phyloP scores from a whole-genome alignment of 2,888 invertebrate genomes.

The Leptinotarsa peninsularis region DNA sequence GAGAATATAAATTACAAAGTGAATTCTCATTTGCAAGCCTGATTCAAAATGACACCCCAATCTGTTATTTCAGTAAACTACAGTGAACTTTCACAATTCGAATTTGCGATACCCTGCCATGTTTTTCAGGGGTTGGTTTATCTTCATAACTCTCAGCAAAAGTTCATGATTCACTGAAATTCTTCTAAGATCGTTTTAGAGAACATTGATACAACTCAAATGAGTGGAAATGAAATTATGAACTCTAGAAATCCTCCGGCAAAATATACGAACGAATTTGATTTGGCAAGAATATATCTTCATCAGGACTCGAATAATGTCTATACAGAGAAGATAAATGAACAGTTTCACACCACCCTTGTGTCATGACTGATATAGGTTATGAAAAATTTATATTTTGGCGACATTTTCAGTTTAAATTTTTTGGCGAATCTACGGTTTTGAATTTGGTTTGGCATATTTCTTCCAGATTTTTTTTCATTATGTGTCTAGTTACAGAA shows the following conservation, averaged over 20 bases:
- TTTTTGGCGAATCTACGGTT: no score
- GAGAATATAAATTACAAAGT: constrained; percentile 48
- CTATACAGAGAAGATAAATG: no score
- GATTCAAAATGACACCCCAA: constrained; percentile 46
- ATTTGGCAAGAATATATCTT: no score
- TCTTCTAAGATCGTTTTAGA: neutral
- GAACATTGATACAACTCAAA: neutral
- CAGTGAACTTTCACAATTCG: constrained; percentile 39
- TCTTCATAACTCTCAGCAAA: constrained; percentile 30
- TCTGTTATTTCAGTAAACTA: constrained; percentile 45
- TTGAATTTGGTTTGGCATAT: no score
- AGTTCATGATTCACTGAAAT: neutral
- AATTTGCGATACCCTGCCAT: neutral
- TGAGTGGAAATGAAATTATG: neutral
- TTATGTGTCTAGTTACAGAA: no score
- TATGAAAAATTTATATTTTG: no score
- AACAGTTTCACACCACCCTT: no score
- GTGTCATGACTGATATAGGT: no score
- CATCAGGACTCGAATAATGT: no score
- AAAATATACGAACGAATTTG: no score
- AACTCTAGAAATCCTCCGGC: neutral
- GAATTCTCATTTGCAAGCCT: constrained; percentile 47
- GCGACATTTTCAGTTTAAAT: no score
- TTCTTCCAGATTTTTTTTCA: no score
- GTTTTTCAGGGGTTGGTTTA: constrained; percentile 29